phyloP scores from a whole-genome alignment of 2,113 vertebrate genomes.

The Gambusia holbrooki region DNA sequence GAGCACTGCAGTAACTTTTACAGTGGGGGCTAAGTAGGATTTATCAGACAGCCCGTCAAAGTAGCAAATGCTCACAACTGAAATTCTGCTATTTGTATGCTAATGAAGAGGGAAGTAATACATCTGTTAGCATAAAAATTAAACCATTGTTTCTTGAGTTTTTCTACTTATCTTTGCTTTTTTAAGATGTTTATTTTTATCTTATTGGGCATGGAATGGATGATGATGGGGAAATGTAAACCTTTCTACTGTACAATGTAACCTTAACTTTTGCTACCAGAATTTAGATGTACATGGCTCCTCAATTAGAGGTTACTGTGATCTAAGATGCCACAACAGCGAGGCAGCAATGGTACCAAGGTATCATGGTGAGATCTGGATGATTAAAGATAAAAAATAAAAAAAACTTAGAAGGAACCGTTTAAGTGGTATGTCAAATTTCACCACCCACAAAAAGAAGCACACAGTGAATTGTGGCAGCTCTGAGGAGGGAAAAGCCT shows the following conservation, averaged over 20 bases:
- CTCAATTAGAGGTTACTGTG: slow-evolving; percentile 21
- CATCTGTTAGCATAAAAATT: slow-evolving; percentile 55
- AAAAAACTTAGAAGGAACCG: slow-evolving; percentile 22
- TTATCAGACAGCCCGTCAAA: slow-evolving; percentile 61
- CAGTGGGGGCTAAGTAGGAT: slow-evolving; percentile 46
- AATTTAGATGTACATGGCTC: slow-evolving; percentile 29
- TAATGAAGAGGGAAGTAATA: slow-evolving; percentile 58
- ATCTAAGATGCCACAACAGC: neutral
- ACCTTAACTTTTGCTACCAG: slow-evolving; percentile 1
- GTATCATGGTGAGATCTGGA: neutral
- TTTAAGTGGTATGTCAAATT: slow-evolving; percentile 58
- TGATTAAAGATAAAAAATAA: slow-evolving; percentile 16
- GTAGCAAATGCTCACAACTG: slow-evolving; percentile 40
- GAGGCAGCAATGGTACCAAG: neutral
- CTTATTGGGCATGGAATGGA: slow-evolving; percentile 8
- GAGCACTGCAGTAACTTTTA: slow-evolving; percentile 56
- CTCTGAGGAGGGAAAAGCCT: slow-evolving; percentile 63
- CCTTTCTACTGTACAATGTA: slow-evolving; percentile 21
- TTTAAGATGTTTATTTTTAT: slow-evolving; percentile 21
- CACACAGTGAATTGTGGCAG: slow-evolving; percentile 45
- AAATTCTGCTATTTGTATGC: slow-evolving; percentile 67
- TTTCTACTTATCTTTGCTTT: slow-evolving; percentile 23
- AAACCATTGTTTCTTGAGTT: slow-evolving; percentile 24
- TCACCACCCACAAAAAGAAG: slow-evolving; percentile 45
- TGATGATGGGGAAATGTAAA: slow-evolving; percentile 13